phyloP scores from a whole-genome alignment of 92 coral and sea anemone species.

The Palythoa grandiflora region DNA sequence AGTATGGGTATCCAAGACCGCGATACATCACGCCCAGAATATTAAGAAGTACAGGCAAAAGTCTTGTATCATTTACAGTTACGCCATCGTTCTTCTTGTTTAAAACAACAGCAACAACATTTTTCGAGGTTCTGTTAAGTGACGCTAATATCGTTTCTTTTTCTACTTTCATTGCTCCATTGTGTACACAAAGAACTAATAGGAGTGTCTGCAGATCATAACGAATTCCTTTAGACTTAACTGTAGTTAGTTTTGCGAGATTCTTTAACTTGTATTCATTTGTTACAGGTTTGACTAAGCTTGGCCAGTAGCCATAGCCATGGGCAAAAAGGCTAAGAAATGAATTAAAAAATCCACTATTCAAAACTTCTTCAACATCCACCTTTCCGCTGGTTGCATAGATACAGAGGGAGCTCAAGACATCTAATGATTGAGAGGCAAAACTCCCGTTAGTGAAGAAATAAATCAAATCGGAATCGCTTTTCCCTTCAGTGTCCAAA shows the following conservation, averaged over 20 bases:
- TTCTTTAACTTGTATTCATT: constrained; percentile 59
- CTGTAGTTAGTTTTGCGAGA: constrained; percentile 45
- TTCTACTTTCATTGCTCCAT: constrained; percentile 62
- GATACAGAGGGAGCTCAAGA: constrained; percentile 65
- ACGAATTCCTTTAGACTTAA: constrained; percentile 45
- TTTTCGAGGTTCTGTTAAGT: constrained; percentile 51
- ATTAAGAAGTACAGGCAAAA: constrained; percentile 59
- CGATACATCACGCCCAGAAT: constrained; percentile 78
- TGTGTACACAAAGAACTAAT: constrained; percentile 63
- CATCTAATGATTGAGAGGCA: constrained; percentile 68
- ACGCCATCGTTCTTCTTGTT: not conserved
- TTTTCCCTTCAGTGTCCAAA: constrained; percentile 9
- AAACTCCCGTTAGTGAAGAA: constrained; percentile 60
- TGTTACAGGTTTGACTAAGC: constrained; percentile 50
- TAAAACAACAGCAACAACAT: constrained; percentile 17
- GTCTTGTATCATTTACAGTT: not conserved
- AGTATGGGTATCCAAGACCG: constrained; percentile 69
- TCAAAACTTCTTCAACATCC: constrained; percentile 48
- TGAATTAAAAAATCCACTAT: constrained; percentile 33
- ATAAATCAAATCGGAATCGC: constrained; percentile 3
- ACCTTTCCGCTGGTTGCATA: constrained; percentile 56
- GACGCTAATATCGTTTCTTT: constrained; percentile 51
- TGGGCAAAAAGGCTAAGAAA: constrained; percentile 61
- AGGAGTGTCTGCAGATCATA: constrained; percentile 61
- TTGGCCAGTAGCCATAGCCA: constrained; percentile 69